phyloP scores from a whole-genome alignment of 2,797 vertebrate species.

The Buphagus erythrorhynchus region DNA sequence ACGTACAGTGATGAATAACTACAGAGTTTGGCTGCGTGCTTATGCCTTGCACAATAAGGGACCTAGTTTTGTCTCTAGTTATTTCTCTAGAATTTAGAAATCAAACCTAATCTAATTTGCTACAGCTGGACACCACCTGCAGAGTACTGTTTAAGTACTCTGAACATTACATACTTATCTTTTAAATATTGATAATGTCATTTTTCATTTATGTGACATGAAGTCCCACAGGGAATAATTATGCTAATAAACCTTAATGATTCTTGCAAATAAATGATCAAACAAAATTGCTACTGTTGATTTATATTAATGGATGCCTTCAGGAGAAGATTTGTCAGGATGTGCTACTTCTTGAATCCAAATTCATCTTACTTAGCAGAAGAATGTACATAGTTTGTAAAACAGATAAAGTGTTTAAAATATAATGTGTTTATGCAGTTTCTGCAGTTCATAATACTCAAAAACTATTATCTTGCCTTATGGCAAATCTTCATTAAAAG shows the following conservation, averaged over 20 bases:
- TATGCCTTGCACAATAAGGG: neutral
- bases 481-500: constrained; percentile 69
- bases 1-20: neutral
- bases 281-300: constrained; percentile 84
- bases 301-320: constrained; percentile 87
- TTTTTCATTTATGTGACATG: constrained; percentile 83
- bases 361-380: constrained; percentile 81
- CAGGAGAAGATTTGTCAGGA: constrained; percentile 82
- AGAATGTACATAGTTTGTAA: constrained; percentile 76
- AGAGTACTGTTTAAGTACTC: constrained; percentile 73
- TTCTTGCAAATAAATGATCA: constrained; percentile 86
- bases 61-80: constrained; percentile 22
- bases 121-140: constrained; percentile 83
- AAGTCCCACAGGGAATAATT: constrained; percentile 85
- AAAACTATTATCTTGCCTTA: constrained; percentile 61
- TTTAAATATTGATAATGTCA: constrained; percentile 85
- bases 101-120: constrained; percentile 72
- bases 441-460: constrained; percentile 66
- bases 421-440: constrained; percentile 72
- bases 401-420: constrained; percentile 78
- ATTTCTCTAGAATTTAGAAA: constrained; percentile 64
- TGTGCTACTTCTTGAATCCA: constrained; percentile 74
- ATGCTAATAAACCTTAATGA: constrained; percentile 87
- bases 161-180: constrained; percentile 77
- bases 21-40: neutral